Percentiles rank a stretch among this genome's conserved stretches.
Evolutionary conservation across 2,797 vertebrate species (phyloP).

Genomic region (Syndactyla subalaris): DNA sequence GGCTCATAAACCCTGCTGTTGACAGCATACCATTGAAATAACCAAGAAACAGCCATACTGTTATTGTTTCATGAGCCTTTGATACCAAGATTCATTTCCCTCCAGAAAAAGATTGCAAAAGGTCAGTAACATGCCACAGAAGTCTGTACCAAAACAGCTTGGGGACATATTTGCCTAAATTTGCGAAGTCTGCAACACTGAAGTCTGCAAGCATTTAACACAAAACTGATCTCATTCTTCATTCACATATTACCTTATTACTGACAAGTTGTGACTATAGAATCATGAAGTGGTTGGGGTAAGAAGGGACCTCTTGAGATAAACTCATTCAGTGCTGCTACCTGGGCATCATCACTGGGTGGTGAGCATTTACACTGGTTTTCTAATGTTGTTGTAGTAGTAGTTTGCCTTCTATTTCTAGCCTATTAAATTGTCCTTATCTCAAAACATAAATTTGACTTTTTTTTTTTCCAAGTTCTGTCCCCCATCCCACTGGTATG

Average conservation of each 20-base stretch:
- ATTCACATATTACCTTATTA: not conserved
- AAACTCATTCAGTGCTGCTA: not conserved
- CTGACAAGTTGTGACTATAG: not conserved
- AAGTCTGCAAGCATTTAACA: not conserved
- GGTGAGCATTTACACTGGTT: not conserved
- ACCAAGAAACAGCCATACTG: conserved; percentile 39
- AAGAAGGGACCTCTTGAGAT: not conserved
- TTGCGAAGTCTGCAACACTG: not conserved
- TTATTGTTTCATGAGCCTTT: conserved; percentile 69
- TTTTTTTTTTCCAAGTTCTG: not conserved
- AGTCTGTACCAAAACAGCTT: not conserved
- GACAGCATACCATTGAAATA: conserved; percentile 66
- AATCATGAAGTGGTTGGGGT: not conserved
- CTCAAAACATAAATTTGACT: not conserved
- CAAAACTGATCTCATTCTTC: not conserved
- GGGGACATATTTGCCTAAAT: not conserved
- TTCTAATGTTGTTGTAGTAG: not conserved
- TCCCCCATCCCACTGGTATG: not conserved
- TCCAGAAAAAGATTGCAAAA: conserved; percentile 61
- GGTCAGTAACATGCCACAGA: conserved; percentile 49
- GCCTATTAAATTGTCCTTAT: not conserved
- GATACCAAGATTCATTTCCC: conserved; percentile 67
- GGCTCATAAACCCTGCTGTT: conserved; percentile 57
- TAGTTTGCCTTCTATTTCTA: not conserved
- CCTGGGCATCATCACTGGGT: not conserved